A percentile compares a stretch with the other conserved stretches of the same genome.
Conservation (phyloP, 1,140 invertebrate species). For the Vanessa tameamea region DNA sequence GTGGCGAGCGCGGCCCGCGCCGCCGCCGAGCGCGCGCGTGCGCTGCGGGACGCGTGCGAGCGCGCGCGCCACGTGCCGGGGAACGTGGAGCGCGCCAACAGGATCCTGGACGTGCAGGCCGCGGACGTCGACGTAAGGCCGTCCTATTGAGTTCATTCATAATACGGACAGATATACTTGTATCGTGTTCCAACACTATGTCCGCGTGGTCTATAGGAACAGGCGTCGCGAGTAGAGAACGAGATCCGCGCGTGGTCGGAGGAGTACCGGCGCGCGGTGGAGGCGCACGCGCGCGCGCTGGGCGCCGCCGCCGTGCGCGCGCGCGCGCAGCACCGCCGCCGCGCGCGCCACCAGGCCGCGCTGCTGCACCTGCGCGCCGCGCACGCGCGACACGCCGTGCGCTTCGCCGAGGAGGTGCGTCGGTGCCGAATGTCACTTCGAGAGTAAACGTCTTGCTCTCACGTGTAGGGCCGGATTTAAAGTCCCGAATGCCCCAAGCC, state of each 20-base stretch:
- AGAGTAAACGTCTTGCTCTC: not conserved
- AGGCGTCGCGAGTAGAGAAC: conserved; percentile 81
- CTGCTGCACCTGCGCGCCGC: conserved; percentile 75
- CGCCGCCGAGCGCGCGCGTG: conserved; percentile 72
- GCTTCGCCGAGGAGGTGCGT: conserved; percentile 83
- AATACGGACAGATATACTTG: too few species aligned
- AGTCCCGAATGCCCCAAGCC: too few species aligned
- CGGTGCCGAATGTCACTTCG: too few species aligned
- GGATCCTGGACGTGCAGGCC: conserved; percentile 55
- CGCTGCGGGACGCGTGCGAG: conserved; percentile 77
- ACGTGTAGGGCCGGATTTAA: too few species aligned
- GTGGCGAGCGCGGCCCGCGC: conserved; percentile 78
- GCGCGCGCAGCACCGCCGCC: conserved; percentile 65
- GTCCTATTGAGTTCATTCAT: too few species aligned
- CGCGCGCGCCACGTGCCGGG: conserved; percentile 76
- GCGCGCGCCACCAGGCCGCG: conserved; percentile 75
- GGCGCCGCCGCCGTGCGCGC: conserved; percentile 75
- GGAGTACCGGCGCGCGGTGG: conserved; percentile 83
- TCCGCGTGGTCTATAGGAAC: conserved; percentile 64
- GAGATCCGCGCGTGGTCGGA: conserved; percentile 84
- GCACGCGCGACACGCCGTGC: conserved; percentile 81
- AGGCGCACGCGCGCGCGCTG: conserved; percentile 82
- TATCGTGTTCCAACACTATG: not conserved
- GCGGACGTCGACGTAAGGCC: conserved; percentile 62
- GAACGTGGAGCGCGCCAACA: conserved; percentile 62